Evolutionary conservation across 2,113 vertebrate genomes (phyloP), one percentile per base, ranked within the genome.

Genomic region (Eclectus roratus): DNA sequence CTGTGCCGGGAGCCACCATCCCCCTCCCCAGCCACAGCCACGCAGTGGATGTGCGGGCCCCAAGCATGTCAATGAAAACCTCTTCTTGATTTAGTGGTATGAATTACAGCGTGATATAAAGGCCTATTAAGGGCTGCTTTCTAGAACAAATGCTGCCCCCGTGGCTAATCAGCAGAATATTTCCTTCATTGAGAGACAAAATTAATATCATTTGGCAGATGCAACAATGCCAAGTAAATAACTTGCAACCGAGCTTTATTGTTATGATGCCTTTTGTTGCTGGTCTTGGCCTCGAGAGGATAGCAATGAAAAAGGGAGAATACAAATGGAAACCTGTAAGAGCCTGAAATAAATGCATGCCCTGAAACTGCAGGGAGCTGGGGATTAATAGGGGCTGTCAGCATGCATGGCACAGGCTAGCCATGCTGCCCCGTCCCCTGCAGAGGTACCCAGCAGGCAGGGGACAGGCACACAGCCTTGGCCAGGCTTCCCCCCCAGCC

Each of bases 151-250:
- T 66, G 85, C 85, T 88, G 88, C 93, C 85, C 89, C 74, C 7
- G 13, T 73, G 85, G 81, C 93, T 96, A 94, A 95, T 89, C 81
- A 91, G 84, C 53, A 77, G 78, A 91, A 55, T 85, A 82, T 89
- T 96, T 63, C 87, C 63, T 77, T 93, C 95, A 70, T 21, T 88
- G 81, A 85, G 85, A 95, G 68, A 49, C 58, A 85, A 82, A 96
- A 96, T 94, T 85, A 91, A 96, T 96, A 92, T 18, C 9, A 17
- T 73, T 93, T 89, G 87, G 91, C 93, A 96, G 87, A 63, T 7
- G 13, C 88, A 77, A 49, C 6, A 9, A 78, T 77, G 90, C 86
- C 64, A 16, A 91, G 94, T 85, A 93, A 93, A 87, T 95, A 87
- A 92, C 63, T 58, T 15, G 46, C 90, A 88, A 78, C 65, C 1